phyloP scores from a whole-genome alignment of 2,888 invertebrate genomes.

The Opisthograptis luteolata region DNA sequence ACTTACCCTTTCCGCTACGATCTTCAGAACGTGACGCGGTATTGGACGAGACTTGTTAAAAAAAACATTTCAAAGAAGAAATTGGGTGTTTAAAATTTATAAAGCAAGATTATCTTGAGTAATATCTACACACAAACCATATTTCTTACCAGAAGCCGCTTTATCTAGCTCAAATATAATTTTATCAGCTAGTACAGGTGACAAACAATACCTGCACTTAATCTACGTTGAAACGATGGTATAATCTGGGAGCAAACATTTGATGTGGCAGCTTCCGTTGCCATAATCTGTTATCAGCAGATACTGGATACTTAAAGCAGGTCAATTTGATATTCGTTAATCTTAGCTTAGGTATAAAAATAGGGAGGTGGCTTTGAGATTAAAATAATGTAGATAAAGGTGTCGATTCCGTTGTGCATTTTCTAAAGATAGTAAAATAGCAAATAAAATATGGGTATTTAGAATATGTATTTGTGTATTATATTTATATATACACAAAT shows the following conservation, averaged over 20 bases:
- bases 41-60: too few relatives aligned
- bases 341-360: slow-evolving; percentile 37
- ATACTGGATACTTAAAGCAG: slow-evolving; percentile 51
- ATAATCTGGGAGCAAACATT: slow-evolving; percentile 69
- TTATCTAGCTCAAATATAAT: slow-evolving; percentile 71
- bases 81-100: slow-evolving; percentile 1
- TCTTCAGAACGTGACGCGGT: too few relatives aligned
- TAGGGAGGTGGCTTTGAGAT: neutral
- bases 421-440: too few relatives aligned
- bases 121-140: slow-evolving; percentile 24
- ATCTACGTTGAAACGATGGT: slow-evolving; percentile 73
- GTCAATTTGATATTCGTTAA: slow-evolving; percentile 54
- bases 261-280: slow-evolving; percentile 75
- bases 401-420: too few relatives aligned
- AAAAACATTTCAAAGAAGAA: too few relatives aligned
- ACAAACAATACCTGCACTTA: slow-evolving; percentile 72
- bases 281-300: slow-evolving; percentile 69
- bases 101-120: slow-evolving; percentile 4
- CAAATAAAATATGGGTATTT: too few relatives aligned
- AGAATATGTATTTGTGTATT: too few relatives aligned
- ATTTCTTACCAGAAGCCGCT: slow-evolving; percentile 51
- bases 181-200: slow-evolving; percentile 72
- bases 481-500: too few relatives aligned
- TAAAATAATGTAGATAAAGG: neutral
- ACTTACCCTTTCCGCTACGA: too few relatives aligned